phyloP scores from a whole-genome alignment of 2,888 invertebrate genomes.

The Tribolium freemani region DNA sequence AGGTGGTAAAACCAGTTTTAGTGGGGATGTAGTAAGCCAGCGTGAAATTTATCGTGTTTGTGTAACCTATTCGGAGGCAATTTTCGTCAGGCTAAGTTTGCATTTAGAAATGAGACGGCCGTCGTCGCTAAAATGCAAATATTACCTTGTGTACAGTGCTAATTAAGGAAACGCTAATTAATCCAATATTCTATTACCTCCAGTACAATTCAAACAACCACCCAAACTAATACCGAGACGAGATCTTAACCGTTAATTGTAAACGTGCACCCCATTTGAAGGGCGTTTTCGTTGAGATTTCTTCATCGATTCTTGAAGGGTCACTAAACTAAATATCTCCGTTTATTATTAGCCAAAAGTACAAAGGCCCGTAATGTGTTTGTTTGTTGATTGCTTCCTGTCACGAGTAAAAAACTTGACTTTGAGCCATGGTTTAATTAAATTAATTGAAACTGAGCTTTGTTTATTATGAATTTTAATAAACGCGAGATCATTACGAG shows the following conservation, averaged over 20 bases:
- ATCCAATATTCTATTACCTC: conserved; percentile 61
- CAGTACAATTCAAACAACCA: conserved; percentile 46
- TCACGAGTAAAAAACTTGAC: not conserved
- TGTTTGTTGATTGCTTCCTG: conserved; percentile 1
- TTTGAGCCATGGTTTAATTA: conserved; percentile 24
- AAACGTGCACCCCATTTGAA: conserved; percentile 9
- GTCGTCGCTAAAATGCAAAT: conserved; percentile 57
- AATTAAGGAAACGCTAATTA: conserved; percentile 61
- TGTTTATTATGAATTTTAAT: conserved; percentile 38
- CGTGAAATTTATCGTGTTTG: conserved; percentile 55
- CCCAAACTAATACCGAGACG: conserved; percentile 34
- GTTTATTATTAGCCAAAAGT: conserved; percentile 21
- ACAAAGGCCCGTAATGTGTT: not conserved
- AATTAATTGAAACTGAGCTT: conserved; percentile 33
- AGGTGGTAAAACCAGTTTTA: not conserved
- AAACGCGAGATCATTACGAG: conserved; percentile 35
- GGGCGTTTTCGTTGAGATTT: not conserved
- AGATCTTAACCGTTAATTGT: conserved; percentile 38
- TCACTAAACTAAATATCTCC: conserved; percentile 25
- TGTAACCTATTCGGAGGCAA: conserved; percentile 55
- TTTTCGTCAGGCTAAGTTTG: conserved; percentile 52
- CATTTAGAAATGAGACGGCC: conserved; percentile 51
- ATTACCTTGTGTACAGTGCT: conserved; percentile 60
- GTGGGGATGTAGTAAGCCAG: conserved; percentile 5
- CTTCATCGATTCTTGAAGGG: conserved; percentile 1